Conservation (phyloP, 2,113 vertebrate species). For the Antigone vipio region DNA sequence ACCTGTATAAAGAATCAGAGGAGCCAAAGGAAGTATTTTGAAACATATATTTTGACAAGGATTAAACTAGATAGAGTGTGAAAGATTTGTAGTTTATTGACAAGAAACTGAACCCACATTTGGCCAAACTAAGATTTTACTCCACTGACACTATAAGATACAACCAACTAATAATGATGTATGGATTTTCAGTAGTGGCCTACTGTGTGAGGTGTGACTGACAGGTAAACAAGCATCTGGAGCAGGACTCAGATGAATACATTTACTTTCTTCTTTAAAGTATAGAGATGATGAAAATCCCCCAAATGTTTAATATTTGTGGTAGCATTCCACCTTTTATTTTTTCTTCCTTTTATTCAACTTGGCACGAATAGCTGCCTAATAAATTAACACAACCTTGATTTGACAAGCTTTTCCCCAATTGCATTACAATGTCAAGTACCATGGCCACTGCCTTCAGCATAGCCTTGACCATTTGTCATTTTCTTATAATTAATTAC, state of each 20-base stretch:
- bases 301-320: background rate
- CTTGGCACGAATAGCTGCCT: background rate
- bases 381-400: conserved; percentile 55
- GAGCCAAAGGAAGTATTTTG: background rate
- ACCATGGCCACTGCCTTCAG: conserved; percentile 16
- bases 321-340: background rate
- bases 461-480: conserved; percentile 53
- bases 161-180: background rate
- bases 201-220: background rate
- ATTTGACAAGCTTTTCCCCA: conserved; percentile 47
- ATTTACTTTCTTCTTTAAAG: background rate
- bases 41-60: background rate
- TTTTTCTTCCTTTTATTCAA: background rate
- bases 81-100: background rate
- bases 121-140: background rate
- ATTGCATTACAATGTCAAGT: conserved; percentile 24
- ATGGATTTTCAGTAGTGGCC: background rate
- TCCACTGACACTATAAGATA: background rate
- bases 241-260: background rate
- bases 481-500: conserved; percentile 63
- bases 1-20: background rate
- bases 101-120: background rate
- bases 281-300: background rate
- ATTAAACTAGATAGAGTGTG: background rate
- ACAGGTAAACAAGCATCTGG: background rate